A percentile compares a stretch with the other conserved stretches of the same genome.
phyloP scores from a whole-genome alignment of 2,113 vertebrate species.

The Piprites chloris region DNA sequence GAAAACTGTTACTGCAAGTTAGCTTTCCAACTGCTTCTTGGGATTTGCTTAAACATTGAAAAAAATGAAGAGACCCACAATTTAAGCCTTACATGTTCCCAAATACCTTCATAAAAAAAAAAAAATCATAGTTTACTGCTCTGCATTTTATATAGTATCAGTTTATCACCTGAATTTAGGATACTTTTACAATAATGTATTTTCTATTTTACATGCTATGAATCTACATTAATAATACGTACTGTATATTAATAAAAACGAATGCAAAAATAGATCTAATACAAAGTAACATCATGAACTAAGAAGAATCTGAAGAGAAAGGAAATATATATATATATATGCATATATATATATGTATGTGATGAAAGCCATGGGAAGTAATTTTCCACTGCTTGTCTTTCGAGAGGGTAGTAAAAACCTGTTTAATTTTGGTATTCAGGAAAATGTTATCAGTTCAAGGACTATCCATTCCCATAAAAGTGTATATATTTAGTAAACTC shows the following conservation, averaged over 20 bases:
- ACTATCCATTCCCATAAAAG: not conserved
- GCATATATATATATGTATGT: not conserved
- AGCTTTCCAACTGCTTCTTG: not conserved
- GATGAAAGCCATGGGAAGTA: not conserved
- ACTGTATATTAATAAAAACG: not conserved
- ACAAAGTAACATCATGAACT: not conserved
- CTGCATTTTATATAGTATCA: not conserved
- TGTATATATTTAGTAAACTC: constrained; percentile 14
- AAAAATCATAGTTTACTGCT: not conserved
- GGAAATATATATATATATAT: not conserved
- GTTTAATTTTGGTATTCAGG: not conserved
- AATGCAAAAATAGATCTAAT: not conserved
- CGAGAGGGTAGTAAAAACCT: not conserved
- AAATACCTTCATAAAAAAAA: not conserved
- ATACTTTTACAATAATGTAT: not conserved
- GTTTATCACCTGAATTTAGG: not conserved
- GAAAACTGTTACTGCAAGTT: not conserved
- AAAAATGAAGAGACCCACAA: not conserved
- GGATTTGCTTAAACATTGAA: not conserved
- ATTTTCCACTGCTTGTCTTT: not conserved
- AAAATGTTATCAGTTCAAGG: not conserved
- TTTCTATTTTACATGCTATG: not conserved
- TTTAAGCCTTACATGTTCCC: not conserved
- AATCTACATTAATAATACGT: not conserved
- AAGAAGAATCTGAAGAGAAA: not conserved